phyloP scores from a whole-genome alignment of 2,888 invertebrate genomes.

The Synergus japonicus region DNA sequence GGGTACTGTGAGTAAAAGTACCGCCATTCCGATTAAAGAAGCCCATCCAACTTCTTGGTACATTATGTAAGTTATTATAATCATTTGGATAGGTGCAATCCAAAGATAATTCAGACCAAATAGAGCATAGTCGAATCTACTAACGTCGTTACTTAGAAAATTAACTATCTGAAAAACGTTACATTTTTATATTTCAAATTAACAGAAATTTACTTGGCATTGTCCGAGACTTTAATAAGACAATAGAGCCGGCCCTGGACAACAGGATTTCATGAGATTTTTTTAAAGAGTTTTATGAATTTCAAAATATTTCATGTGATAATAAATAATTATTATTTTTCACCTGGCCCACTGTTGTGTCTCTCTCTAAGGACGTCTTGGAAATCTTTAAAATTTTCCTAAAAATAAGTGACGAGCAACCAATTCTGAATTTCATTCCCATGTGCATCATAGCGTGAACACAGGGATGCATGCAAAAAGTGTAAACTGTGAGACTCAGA shows the following conservation, averaged over 20 bases:
- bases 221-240: too few species aligned
- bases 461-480: constrained; percentile 66
- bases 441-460: constrained; percentile 83
- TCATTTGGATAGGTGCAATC: constrained; percentile 85
- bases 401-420: constrained; percentile 85
- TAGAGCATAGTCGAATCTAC: constrained; percentile 85
- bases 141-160: constrained; percentile 88
- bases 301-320: too few species aligned
- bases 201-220: too few species aligned
- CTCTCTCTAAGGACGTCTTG: constrained; percentile 83
- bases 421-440: constrained; percentile 83
- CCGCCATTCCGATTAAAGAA: constrained; percentile 78
- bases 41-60: constrained; percentile 79
- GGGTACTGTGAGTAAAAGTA: background rate
- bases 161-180: constrained; percentile 78
- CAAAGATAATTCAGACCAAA: constrained; percentile 87
- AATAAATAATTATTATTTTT: constrained; percentile 18
- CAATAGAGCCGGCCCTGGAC: too few species aligned
- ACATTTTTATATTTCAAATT: background rate
- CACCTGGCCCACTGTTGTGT: constrained; percentile 86
- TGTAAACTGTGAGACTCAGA: constrained; percentile 57
- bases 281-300: too few species aligned
- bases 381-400: constrained; percentile 87
- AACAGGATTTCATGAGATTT: too few species aligned
- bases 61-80: constrained; percentile 80